Base-by-base conservation (phyloP, 2,113 vertebrate species). In the Oriolus oriolus region DNA sequence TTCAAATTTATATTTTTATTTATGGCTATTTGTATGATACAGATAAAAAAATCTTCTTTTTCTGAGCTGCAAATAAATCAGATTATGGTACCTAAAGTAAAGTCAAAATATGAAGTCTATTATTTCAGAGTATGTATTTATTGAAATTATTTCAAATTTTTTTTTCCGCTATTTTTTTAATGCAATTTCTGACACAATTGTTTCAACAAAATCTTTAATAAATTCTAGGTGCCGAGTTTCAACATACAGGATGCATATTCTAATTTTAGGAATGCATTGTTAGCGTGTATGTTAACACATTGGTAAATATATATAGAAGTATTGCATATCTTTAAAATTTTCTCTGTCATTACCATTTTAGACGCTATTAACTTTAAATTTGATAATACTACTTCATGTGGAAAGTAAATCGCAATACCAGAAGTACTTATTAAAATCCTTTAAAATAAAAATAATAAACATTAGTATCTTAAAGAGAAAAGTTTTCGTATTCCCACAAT, bases 251-350 rank as follows among this genome's bases (percentile, higher is more conserved):
- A 37, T 4, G 42, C 16, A 14, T 30, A 65, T 81, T 57, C 13
- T 39, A n/a, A 53, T 77, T 42, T 49, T n/a, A 81, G 59, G 4
- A 66, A 41, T 37, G 9, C 2, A 45, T 27, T 10, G 4, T 39
- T 35, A 31, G 0, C 0, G 0, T 39, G 7, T 47, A 10, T 77
- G 13, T 49, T 73, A 49, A 33, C 16, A 17, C 13, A 45, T 20
- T 47, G 9, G 3, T 44, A 68, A 57, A 68, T 31, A 64, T 31
- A 64, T 8, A 20, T 6, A n/a, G 8, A 30, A 35, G 6, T 39
- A 49, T 15, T 53, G 37, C 6, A 23, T 50, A 39, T 23, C 27
- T 53, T 88, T 22, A n/a, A 44, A 45, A 39, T 28, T 73, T 23
- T 63, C 6, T 28, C 15, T 81, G 19, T 0, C 10, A 26, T 37